phyloP scores from a whole-genome alignment of 92 coral and sea anemone genomes.

The Epizoanthus scotinus region DNA sequence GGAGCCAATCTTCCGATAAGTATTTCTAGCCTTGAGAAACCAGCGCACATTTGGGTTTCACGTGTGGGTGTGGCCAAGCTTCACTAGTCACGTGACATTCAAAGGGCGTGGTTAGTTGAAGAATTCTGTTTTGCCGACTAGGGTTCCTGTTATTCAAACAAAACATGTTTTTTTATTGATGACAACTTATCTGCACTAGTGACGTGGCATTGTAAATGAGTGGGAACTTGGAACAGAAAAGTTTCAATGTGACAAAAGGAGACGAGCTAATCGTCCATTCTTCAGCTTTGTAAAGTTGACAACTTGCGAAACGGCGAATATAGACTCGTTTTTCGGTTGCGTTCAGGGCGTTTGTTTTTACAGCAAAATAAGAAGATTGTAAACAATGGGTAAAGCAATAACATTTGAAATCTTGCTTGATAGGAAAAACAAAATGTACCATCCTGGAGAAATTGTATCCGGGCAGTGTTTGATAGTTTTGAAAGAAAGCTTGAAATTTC shows the following conservation, averaged over 20 bases:
- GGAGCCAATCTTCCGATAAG: too few relatives aligned
- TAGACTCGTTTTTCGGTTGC: too few relatives aligned
- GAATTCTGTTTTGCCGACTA: not conserved
- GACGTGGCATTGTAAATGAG: slow-evolving; percentile 9
- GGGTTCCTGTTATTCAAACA: not conserved
- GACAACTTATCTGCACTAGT: not conserved
- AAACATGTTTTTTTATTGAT: slow-evolving; percentile 25
- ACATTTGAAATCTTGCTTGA: slow-evolving; percentile 51
- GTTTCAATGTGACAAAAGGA: not conserved
- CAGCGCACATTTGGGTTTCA: too few relatives aligned
- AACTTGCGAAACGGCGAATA: not conserved
- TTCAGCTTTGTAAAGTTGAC: not conserved
- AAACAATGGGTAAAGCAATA: slow-evolving; percentile 67
- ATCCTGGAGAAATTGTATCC: slow-evolving; percentile 80
- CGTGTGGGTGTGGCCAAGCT: not conserved
- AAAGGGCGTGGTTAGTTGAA: slow-evolving; percentile 10
- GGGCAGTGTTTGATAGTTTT: slow-evolving; percentile 71
- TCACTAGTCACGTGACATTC: slow-evolving; percentile 6
- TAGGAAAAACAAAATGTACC: slow-evolving; percentile 63
- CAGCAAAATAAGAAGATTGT: slow-evolving; percentile 9
- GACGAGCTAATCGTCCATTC: not conserved
- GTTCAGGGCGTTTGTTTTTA: slow-evolving; percentile 25
- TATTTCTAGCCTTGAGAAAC: too few relatives aligned
- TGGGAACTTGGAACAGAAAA: not conserved
- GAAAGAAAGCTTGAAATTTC: slow-evolving; percentile 72